Evolutionary conservation across 2,113 vertebrate species (phyloP).

Genomic region (Phodopus roborovskii): DNA sequence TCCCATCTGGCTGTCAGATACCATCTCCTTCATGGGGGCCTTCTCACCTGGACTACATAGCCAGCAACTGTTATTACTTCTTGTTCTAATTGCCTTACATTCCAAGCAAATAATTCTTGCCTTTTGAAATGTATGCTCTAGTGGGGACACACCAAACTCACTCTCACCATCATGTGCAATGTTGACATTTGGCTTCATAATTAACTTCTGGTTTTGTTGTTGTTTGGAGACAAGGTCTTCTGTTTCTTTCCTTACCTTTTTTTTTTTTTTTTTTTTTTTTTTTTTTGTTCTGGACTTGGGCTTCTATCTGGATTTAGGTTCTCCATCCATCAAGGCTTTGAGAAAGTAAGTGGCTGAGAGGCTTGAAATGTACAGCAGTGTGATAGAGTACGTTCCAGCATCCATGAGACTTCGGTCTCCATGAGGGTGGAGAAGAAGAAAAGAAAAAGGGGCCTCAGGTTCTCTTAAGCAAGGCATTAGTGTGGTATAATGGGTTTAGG

Average conservation of each 20-base stretch:
- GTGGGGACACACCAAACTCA: neutral
- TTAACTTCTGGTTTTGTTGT: neutral
- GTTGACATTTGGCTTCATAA: neutral
- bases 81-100: constrained; percentile 3
- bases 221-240: neutral
- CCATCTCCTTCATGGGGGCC: neutral
- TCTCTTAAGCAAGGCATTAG: neutral
- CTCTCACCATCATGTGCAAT: rapidly evolving
- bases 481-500: too few relatives aligned
- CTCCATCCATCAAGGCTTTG: neutral
- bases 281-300: neutral
- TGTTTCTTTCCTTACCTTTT: neutral
- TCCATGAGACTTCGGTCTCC: neutral
- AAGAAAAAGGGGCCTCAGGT: neutral
- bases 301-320: neutral
- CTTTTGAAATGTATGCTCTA: neutral
- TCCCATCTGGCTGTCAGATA: constrained; percentile 28
- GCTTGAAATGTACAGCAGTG: neutral
- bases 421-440: too few relatives aligned
- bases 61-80: constrained; percentile 12
- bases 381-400: neutral
- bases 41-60: neutral
- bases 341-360: neutral
- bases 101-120: neutral
- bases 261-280: neutral